Evolutionary conservation across 2,797 vertebrate species (phyloP).

Genomic region (Rallus crepitans): DNA sequence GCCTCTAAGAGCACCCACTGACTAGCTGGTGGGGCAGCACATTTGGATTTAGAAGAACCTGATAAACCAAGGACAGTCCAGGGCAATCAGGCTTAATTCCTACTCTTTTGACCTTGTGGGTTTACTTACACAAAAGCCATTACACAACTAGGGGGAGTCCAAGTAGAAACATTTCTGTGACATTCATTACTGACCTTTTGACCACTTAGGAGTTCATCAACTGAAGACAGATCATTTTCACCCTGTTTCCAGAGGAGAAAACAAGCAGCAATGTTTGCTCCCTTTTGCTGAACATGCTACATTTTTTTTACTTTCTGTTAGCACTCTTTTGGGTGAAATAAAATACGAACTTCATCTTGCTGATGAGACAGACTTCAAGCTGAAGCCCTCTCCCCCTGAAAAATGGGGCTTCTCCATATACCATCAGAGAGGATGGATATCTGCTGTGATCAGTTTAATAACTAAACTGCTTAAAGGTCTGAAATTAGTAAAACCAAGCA

Average conservation of each 20-base stretch:
- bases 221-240: background rate
- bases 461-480: background rate
- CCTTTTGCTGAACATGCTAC: background rate
- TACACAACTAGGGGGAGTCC: background rate
- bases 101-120: background rate
- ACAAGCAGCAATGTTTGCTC: background rate
- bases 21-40: background rate
- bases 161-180: background rate
- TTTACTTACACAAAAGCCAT: conserved; percentile 11
- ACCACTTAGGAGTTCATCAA: background rate
- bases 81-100: conserved; percentile 12
- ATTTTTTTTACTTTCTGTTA: background rate
- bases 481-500: background rate
- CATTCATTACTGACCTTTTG: background rate
- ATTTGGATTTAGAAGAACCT: background rate
- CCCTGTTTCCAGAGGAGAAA: background rate
- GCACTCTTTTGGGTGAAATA: background rate
- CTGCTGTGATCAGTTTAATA: background rate
- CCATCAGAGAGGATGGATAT: background rate
- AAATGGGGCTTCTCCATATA: background rate
- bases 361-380: background rate
- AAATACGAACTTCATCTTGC: background rate
- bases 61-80: background rate
- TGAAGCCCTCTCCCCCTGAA: background rate
- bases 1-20: background rate